Evolutionary conservation across 2,888 invertebrate genomes (phyloP), one percentile per base, ranked within the genome.

Genomic region (Caenorhabditis japonica): DNA sequence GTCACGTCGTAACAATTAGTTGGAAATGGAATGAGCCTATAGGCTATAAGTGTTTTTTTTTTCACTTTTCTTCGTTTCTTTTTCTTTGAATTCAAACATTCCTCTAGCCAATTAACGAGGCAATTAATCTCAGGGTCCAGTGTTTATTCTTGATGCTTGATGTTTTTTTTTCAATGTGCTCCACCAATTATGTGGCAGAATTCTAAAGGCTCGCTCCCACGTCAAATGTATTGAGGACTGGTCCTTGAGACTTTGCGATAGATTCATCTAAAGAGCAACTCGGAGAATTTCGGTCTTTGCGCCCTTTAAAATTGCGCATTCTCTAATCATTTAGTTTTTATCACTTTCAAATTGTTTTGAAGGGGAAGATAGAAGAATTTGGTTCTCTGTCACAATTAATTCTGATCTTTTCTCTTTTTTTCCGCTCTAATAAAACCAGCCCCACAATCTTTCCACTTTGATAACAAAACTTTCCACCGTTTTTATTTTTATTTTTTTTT

Each of bases 1-100:
- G 64, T 49, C 64, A 56, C 64, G 64, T 56, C 49, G 56, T 55
- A 49, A 56, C 47, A 64, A 64, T 64, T 56, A 64, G 55, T 64
- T 64, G 55, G 64, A 64, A 41, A 39, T 27, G 33, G 19, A 56
- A 64, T 64, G 64, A 55, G 62, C 47, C 55, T 12, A 12, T n/a
- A n/a, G n/a, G n/a, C n/a, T n/a, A n/a, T n/a, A n/a, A n/a, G n/a
- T n/a, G n/a, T n/a, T n/a, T n/a, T n/a, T n/a, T n/a, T n/a, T 33
- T 41, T 33, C 47, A 41, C 23, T 46, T 52, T 19, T 44, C 44
- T 27, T 52, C 10, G 12, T 33, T 34, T 19, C 19, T 58, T 27
- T 43, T 13, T 23, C 44, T 15, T 23, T 13, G 44, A 27, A 25
- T 51, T n/a, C n/a, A n/a, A n/a, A n/a, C n/a, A n/a, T n/a, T n/a